Conservation (phyloP, 2,888 invertebrate species). For the Eumacrocentrus americanus region DNA sequence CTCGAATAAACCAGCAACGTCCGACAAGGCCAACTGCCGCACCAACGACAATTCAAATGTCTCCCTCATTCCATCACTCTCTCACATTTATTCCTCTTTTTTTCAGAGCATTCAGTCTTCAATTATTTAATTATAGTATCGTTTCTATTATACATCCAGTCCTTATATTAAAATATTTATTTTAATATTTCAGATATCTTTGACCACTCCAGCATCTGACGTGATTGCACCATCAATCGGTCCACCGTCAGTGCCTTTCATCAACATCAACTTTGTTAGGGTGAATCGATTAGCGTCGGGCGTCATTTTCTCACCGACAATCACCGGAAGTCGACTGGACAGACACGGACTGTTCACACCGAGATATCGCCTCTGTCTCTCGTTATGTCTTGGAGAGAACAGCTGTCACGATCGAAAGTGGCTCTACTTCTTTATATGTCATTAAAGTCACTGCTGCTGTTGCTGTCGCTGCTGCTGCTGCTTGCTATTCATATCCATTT, state of each 20-base stretch:
- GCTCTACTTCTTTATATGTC: slow-evolving; percentile 1
- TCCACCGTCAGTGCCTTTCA: no score
- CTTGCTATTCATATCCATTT: background rate
- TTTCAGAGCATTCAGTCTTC: background rate
- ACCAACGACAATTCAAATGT: slow-evolving; percentile 28
- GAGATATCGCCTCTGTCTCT: background rate
- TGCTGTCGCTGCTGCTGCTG: background rate
- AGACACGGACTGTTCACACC: slow-evolving; percentile 4
- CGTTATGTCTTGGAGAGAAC: slow-evolving; percentile 8
- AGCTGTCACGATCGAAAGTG: slow-evolving; percentile 21
- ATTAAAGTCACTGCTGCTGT: background rate
- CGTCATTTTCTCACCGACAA: no score
- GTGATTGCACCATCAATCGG: no score
- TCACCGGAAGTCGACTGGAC: slow-evolving; percentile 5
- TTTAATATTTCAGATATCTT: background rate
- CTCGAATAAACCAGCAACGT: slow-evolving; percentile 34
- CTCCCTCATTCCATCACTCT: slow-evolving; percentile 10
- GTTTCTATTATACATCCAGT: no score
- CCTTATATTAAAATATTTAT: background rate
- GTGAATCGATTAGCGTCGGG: no score
- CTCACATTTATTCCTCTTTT: slow-evolving; percentile 7
- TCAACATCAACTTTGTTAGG: background rate
- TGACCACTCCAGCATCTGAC: no score
- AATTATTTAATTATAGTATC: background rate
- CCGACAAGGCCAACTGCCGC: slow-evolving; percentile 40